Base-by-base conservation (phyloP, 2,888 invertebrate genomes). In the Cataglyphis livida region DNA sequence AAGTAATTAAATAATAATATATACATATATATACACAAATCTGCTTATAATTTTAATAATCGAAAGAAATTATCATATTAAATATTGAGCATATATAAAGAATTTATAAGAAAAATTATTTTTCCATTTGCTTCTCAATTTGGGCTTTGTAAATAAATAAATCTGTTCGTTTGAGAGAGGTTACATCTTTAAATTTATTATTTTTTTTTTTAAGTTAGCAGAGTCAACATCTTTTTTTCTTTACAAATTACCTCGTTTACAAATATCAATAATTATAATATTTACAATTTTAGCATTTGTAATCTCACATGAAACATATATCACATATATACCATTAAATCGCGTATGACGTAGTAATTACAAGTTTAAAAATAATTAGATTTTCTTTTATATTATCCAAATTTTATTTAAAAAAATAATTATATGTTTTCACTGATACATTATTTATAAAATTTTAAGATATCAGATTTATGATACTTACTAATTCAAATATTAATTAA, bases 131-230 rank as follows among this genome's bases (percentile, higher is more conserved):
- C 18, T 51, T n/a, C 48, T 51, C 4, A 57, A 57, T n/a, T 41
- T 41, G 3, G 35, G 5, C 32, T 32, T 68, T 35, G 35, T 79
- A 59, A 54, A 71, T 79, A 70, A 57, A 61, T 38, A 71, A 21
- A 74, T 15, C 15, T 38, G 6, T 48, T 74, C 12, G 7, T 61
- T 79, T 59, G 15, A 25, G 44, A 12, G 44, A 79, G 79, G 61
- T 79, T 79, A 79, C 35, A 35, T 51, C 18, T 71, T 54, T 3
- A 38, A 59, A 57, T 48, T 79, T 70, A 38, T 25, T n/a, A n/a
- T 35, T 35, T 65, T 65, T 76, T 41, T 66, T n/a, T 66, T 66
- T 66, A n/a, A 54, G 28, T 1, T 54, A 48, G n/a, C 18, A 57
- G 4, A n/a, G 66, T 38, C n/a, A 6, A 51, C n/a, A 2, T 7